Conservation (phyloP, 2,113 vertebrate species). For the Empidonax alnorum region DNA sequence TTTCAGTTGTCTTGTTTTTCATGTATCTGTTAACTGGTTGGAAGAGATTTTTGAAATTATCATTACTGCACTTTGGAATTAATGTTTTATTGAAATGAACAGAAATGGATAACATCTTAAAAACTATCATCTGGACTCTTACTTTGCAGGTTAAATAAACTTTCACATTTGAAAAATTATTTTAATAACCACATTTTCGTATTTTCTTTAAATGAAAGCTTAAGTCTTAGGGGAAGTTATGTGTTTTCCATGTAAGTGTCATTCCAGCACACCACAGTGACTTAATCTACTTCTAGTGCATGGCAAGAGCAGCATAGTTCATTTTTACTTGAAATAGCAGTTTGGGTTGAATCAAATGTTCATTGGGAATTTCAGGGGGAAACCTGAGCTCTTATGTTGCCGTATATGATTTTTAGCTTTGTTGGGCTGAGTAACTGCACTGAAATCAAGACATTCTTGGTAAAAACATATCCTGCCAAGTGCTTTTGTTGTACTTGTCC, state of each 20-base stretch:
- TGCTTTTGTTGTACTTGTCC: neutral
- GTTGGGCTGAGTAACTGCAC: neutral
- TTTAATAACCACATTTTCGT: neutral
- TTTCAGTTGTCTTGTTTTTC: neutral
- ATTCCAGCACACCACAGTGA: neutral
- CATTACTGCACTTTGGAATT: neutral
- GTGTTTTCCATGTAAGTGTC: neutral
- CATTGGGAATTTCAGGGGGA: neutral
- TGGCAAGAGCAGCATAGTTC: neutral
- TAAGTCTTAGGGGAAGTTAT: neutral
- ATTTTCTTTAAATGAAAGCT: slow-evolving; percentile 4
- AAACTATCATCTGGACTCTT: neutral
- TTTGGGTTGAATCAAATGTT: neutral
- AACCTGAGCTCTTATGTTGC: neutral
- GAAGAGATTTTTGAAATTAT: neutral
- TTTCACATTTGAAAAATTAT: neutral
- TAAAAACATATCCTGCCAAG: neutral
- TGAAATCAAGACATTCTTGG: neutral
- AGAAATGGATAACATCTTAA: neutral
- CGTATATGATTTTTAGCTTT: neutral
- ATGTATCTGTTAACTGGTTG: neutral
- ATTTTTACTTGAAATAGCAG: neutral
- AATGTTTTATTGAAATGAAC: neutral
- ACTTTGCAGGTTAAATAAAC: neutral
- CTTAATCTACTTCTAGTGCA: neutral